Conservation (phyloP, 2,888 invertebrate genomes). For the Aquatica leii region DNA sequence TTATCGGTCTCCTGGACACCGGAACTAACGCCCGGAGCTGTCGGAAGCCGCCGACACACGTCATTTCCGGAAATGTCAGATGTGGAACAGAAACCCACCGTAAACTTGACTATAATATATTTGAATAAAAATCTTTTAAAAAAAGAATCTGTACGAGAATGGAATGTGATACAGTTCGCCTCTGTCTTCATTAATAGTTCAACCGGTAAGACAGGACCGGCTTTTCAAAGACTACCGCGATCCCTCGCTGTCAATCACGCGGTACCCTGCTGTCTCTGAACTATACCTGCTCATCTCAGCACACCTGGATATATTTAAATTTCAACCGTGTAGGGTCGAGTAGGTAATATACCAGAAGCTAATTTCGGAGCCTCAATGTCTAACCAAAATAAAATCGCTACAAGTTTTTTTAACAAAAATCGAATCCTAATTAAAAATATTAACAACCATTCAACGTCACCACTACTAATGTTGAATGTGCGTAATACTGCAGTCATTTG, state of each 20-base stretch:
- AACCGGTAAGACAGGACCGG: slow-evolving; percentile 43
- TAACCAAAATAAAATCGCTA: slow-evolving; percentile 15
- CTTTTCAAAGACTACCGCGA: slow-evolving; percentile 55
- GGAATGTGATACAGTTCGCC: slow-evolving; percentile 36
- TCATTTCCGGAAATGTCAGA: slow-evolving; percentile 61
- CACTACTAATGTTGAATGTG: no score
- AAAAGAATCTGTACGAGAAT: not conserved
- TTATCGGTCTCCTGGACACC: slow-evolving; percentile 58
- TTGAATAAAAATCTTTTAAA: slow-evolving; percentile 6
- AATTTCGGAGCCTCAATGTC: slow-evolving; percentile 27
- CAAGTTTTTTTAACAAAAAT: not conserved
- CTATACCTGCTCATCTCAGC: slow-evolving; percentile 47
- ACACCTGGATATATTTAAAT: slow-evolving; percentile 47
- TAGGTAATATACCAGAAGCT: slow-evolving; percentile 31
- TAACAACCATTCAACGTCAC: no score
- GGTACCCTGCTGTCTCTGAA: slow-evolving; percentile 56
- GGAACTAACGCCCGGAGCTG: slow-evolving; percentile 59
- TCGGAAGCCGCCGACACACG: slow-evolving; percentile 62
- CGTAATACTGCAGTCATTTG: no score
- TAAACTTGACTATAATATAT: slow-evolving; percentile 27
- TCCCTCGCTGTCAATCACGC: slow-evolving; percentile 56
- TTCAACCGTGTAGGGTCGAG: slow-evolving; percentile 32
- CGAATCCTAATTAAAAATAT: slow-evolving; percentile 7
- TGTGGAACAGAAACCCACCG: slow-evolving; percentile 49
- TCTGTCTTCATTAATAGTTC: slow-evolving; percentile 47